Evolutionary conservation across 1,140 invertebrate genomes (phyloP).

Genomic region (Leptopilina clavipes): DNA sequence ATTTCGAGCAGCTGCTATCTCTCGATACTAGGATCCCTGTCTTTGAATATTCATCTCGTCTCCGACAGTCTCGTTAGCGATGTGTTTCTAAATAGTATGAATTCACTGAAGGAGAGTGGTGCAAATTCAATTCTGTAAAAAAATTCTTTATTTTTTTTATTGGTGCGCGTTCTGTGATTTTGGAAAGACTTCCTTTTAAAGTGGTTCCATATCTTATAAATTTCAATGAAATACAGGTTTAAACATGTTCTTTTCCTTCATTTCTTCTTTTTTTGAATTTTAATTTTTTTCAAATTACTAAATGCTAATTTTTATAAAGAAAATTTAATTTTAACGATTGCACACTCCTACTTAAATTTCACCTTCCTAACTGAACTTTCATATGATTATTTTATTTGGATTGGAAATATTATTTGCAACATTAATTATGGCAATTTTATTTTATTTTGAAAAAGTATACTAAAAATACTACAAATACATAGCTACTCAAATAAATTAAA

Average conservation of each 20-base stretch:
- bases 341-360: no score
- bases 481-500: no score
- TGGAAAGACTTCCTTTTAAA: background rate
- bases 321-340: no score
- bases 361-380: no score
- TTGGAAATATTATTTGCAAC: no score
- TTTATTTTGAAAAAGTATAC: no score
- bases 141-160: background rate
- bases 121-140: background rate
- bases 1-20: conserved; percentile 44
- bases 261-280: no score
- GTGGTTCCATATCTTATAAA: background rate
- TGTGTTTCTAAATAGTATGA: conserved; percentile 57
- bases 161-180: conserved; percentile 17
- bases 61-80: conserved; percentile 65
- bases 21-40: conserved; percentile 50
- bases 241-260: conserved; percentile 51
- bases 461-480: no score
- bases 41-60: background rate
- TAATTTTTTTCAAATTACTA: no score
- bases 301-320: no score
- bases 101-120: background rate
- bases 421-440: no score
- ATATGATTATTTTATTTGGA: no score
- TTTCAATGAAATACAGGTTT: conserved; percentile 39